Conservation (phyloP, 2,797 vertebrate genomes). For the Salmo trutta region DNA sequence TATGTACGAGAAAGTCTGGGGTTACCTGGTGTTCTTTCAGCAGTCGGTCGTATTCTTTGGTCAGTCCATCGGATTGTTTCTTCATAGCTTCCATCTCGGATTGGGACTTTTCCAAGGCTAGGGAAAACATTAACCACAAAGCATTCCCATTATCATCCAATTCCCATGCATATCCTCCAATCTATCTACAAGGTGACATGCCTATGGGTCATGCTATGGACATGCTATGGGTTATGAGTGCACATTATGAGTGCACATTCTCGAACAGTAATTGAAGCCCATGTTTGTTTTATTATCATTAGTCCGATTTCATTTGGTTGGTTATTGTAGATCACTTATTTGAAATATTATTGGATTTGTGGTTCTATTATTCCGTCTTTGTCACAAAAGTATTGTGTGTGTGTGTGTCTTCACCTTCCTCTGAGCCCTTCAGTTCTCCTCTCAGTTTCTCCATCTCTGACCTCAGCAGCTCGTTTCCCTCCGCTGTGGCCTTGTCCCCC, state of each 20-base stretch:
- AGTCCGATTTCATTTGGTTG: no score
- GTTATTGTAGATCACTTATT: no score
- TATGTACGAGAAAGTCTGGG: background rate
- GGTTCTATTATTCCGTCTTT: background rate
- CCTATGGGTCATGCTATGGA: background rate
- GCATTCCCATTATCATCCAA: background rate
- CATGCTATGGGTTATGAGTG: no score
- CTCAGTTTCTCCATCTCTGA: conserved; percentile 79
- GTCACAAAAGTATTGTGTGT: background rate
- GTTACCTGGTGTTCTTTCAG: conserved; percentile 78
- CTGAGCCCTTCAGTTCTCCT: conserved; percentile 78
- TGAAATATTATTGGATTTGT: background rate
- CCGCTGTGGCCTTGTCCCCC: conserved; percentile 52
- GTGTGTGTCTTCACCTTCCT: conserved; percentile 71
- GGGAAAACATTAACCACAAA: conserved; percentile 17
- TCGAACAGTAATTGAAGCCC: background rate
- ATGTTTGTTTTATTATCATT: no score
- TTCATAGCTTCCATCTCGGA: conserved; percentile 76
- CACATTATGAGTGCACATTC: background rate
- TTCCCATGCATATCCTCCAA: background rate
- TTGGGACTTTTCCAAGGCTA: conserved; percentile 84
- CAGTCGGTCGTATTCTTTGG: conserved; percentile 86
- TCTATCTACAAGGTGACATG: background rate
- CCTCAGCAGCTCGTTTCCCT: conserved; percentile 76
- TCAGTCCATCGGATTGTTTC: conserved; percentile 81